A percentile compares a stretch with the other conserved stretches of the same genome.
These are phyloP conservation scores for Sclerodermus sp. DNA, from an alignment of 2,888 invertebrate genomes.

Conservation along the genomic window DNA sequence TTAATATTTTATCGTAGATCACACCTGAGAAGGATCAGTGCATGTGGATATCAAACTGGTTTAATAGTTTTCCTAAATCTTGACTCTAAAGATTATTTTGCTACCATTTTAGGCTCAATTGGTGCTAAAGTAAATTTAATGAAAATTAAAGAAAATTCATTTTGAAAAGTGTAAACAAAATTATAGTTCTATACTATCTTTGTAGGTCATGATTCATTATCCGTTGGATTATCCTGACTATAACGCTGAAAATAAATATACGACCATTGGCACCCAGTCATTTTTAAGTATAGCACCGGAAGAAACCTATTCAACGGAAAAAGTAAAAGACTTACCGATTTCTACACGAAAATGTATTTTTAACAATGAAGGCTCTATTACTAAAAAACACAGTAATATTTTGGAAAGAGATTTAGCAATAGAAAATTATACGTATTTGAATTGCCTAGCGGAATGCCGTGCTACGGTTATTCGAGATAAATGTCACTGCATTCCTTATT, in stretches of 20 bases:
- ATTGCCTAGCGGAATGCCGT: constrained; percentile 67
- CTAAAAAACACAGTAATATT: background rate
- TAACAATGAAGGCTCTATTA: constrained; percentile 58
- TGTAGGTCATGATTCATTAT: constrained; percentile 66
- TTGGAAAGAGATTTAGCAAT: constrained; percentile 46
- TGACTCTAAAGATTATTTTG: constrained; percentile 65
- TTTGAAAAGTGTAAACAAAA: background rate
- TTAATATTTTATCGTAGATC: constrained; percentile 7
- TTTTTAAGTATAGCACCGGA: constrained; percentile 68
- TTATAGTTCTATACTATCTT: background rate
- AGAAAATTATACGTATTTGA: constrained; percentile 64
- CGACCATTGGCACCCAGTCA: constrained; percentile 63
- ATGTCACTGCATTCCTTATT: constrained; percentile 68
- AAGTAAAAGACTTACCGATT: constrained; percentile 60
- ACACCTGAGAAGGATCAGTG: constrained; percentile 65
- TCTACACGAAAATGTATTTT: constrained; percentile 65
- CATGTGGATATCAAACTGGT: constrained; percentile 71
- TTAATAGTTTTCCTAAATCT: constrained; percentile 65
- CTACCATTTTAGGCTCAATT: constrained; percentile 64
- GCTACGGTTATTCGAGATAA: constrained; percentile 55
- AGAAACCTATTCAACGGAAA: constrained; percentile 65
- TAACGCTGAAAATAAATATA: constrained; percentile 64
- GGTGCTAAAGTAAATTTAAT: constrained; percentile 62
- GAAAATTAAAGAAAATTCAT: background rate
- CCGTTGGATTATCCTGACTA: constrained; percentile 68